These are phyloP conservation scores for Microtus ochrogaster DNA, from an alignment of 2,113 vertebrate species.

Conservation along the genomic window DNA sequence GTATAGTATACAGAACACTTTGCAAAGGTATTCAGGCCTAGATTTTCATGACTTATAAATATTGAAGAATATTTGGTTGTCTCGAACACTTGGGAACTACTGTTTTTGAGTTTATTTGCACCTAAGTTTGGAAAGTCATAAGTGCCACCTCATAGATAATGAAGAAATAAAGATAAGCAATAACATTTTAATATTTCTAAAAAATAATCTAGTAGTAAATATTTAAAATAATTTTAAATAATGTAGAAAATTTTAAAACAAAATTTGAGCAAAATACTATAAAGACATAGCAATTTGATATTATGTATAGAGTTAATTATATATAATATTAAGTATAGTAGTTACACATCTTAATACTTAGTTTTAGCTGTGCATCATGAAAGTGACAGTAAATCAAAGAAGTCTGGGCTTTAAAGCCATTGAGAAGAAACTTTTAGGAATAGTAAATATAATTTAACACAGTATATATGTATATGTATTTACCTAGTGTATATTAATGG, in stretches of 20 bases:
- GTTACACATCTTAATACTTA: background rate
- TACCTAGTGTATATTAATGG: background rate
- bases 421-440: conserved; percentile 17
- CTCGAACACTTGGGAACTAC: background rate
- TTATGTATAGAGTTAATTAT: background rate
- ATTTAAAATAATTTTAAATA: background rate
- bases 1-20: background rate
- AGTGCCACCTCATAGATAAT: background rate
- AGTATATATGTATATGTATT: background rate
- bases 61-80: background rate
- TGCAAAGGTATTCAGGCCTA: background rate
- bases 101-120: background rate
- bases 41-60: conserved; percentile 1
- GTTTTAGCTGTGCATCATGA: background rate
- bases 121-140: background rate
- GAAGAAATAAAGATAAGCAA: background rate
- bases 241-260: background rate
- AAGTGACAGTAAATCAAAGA: background rate
- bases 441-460: background rate
- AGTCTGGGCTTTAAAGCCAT: background rate
- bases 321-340: background rate
- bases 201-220: background rate
- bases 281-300: background rate
- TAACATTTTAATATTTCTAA: background rate
- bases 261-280: background rate